Percentiles rank a stretch among this genome's conserved stretches.
Conservation (phyloP, 1,140 invertebrate genomes). For the Caerostris extrusa region DNA sequence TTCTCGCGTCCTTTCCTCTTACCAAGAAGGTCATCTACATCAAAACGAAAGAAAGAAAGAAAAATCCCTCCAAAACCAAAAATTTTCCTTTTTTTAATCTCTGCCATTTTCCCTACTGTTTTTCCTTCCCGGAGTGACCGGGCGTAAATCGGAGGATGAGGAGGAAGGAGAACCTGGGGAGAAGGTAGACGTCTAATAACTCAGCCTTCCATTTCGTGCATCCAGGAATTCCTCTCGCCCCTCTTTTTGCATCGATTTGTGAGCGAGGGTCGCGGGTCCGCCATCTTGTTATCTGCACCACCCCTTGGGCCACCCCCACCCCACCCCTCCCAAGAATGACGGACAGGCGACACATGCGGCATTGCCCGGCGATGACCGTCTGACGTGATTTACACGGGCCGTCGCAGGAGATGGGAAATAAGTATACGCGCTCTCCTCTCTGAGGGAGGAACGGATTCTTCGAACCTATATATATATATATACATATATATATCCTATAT, state of each 20-base stretch:
- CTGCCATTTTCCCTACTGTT: not conserved
- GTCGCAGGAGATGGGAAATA: conserved; percentile 70
- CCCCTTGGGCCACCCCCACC: not conserved
- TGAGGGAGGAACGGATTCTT: not conserved
- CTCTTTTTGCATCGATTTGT: conserved; percentile 72
- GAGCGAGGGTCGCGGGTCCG: conserved; percentile 38
- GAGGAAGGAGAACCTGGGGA: not conserved
- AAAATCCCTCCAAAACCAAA: not conserved
- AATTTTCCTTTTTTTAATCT: conserved; percentile 1
- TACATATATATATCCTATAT: conserved; percentile 59
- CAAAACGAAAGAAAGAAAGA: no score
- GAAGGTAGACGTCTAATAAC: conserved; percentile 41
- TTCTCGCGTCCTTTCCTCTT: no score
- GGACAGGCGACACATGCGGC: conserved; percentile 70
- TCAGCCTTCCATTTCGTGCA: conserved; percentile 48
- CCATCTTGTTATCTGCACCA: conserved; percentile 65
- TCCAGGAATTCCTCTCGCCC: conserved; percentile 24
- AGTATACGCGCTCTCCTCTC: conserved; percentile 41
- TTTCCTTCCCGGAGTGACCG: not conserved
- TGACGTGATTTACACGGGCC: conserved; percentile 75
- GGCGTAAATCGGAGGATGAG: not conserved
- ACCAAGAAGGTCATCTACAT: no score
- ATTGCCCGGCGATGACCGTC: conserved; percentile 67
- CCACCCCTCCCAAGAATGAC: conserved; percentile 45
- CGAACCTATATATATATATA: conserved; percentile 73